Base-by-base conservation (phyloP, 2,797 vertebrate genomes). In the Falco berigora region DNA sequence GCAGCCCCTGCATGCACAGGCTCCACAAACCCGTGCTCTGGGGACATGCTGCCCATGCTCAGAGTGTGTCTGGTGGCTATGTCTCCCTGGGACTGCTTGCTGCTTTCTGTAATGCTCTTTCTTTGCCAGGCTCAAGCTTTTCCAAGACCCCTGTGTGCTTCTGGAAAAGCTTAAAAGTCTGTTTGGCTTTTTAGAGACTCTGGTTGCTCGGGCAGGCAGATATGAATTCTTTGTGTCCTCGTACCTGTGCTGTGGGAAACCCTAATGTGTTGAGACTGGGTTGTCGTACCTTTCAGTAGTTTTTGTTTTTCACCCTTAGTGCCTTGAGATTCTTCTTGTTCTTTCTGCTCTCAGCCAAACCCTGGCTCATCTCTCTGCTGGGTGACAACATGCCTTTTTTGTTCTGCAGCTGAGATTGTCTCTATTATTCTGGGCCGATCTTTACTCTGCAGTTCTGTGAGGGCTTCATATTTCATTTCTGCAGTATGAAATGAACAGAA, bases 401-500 rank as follows among this genome's bases (percentile, higher is more conserved):
- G 36, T 67, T 80, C 82, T 88, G 46, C 64, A 49, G 12, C 19
- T 71, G 49, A 88, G 64, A 69, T 63, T 44, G 10, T 46, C 56
- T 91, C 59, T 62, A 1, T 55, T 30, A 28, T 59, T 91, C 63
- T 77, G 46, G n/a, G 15, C 38, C 74, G 44, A 69, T 80, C 56
- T 58, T 67, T 79, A 38, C 52, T 49, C 34, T 55, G 53, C 14
- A 56, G 38, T 21, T 61, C 49, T 53, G 20, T 16, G n/a, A 63
- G 49, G 40, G 15, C 68, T 94, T 94, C 25, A 3, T 78, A 25
- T 92, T 95, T 92, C 32, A 44, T 9, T 61, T 92, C 61, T 72
- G 38, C 36, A 44, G 17, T 40, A 61, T 42, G 53, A 82, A 87
- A 49, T 59, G 12, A 76, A 87, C 22, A 40, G 25, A 61, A 9